Evolutionary conservation across 2,113 vertebrate species (phyloP), one percentile per base, ranked within the genome.

Genomic region (Poeciliopsis occidentalis): DNA sequence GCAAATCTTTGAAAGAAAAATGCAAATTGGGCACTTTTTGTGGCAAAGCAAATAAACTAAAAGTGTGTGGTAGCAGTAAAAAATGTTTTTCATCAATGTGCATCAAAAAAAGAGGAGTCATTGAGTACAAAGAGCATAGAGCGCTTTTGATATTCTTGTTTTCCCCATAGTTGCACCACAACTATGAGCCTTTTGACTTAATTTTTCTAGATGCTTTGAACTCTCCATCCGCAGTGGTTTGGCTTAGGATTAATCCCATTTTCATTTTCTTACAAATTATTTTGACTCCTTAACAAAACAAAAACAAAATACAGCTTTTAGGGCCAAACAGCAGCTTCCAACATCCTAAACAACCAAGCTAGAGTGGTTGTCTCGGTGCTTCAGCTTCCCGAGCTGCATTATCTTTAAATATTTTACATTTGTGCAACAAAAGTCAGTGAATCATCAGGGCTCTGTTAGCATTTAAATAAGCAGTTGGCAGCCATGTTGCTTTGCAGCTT

Each of bases 171-270:
- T 11, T n/a, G 51, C 22, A 57, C 15, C 8, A 67, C 26, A 51
- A 44, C 27, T 15, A 57, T 57, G 32, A 17, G 30, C 17, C 3
- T 39, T 69, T 64, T 0, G 10, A 4, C n/a, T 34, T 27, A 1
- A 60, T 70, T 65, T 37, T 51, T 12, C 22, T 29, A n/a, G 62
- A 65, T 51, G 34, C 57, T 73, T 80, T 66, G 13, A 30, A 29
- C 30, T 62, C 32, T 12, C 44, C 17, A 19, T 12, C 32, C 32
- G 15, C 22, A 19, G 32, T 37, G 31, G 15, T 64, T 34, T 34
- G 8, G 11, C 31, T 34, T 34, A 13, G 51, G 51, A 57, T 34
- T 39, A 39, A 19, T 41, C 22, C 26, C 34, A 41, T 24, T 8
- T 17, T 41, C 34, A 41, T 24, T 8, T 17, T n/a, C 51, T 17